Conservation (phyloP, 1,140 invertebrate species). For the Megalopta genalis region DNA sequence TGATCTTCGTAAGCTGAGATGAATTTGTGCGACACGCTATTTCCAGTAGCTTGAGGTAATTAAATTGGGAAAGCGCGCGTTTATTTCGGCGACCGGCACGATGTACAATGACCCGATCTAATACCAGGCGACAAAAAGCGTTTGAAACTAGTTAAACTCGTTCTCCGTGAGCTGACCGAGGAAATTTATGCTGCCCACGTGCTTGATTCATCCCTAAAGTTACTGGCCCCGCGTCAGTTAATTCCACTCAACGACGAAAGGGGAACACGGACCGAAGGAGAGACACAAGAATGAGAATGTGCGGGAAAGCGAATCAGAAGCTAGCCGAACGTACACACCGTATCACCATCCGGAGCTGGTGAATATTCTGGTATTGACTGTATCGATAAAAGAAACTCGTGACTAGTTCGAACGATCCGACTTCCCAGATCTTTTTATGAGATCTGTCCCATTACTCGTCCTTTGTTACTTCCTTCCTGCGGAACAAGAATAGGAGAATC, state of each 20-base stretch:
- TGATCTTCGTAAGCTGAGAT: too few relatives aligned
- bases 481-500: slow-evolving; percentile 13
- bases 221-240: slow-evolving; percentile 57
- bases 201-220: slow-evolving; percentile 65
- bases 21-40: too few relatives aligned
- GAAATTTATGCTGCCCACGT: slow-evolving; percentile 66
- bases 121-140: slow-evolving; percentile 54
- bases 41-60: too few relatives aligned
- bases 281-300: slow-evolving; percentile 4
- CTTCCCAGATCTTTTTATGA: slow-evolving; percentile 8
- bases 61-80: not conserved
- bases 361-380: slow-evolving; percentile 32
- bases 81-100: not conserved
- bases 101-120: slow-evolving; percentile 19
- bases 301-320: not conserved
- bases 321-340: not conserved
- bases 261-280: slow-evolving; percentile 8
- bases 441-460: slow-evolving; percentile 45
- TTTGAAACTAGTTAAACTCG: slow-evolving; percentile 64
- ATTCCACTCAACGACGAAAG: slow-evolving; percentile 54
- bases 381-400: slow-evolving; percentile 56
- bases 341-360: slow-evolving; percentile 35
- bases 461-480: slow-evolving; percentile 20
- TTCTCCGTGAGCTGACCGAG: slow-evolving; percentile 31
- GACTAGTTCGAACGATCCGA: slow-evolving; percentile 34